Conservation (phyloP, 1,140 invertebrate genomes). For the Maniola jurtina region DNA sequence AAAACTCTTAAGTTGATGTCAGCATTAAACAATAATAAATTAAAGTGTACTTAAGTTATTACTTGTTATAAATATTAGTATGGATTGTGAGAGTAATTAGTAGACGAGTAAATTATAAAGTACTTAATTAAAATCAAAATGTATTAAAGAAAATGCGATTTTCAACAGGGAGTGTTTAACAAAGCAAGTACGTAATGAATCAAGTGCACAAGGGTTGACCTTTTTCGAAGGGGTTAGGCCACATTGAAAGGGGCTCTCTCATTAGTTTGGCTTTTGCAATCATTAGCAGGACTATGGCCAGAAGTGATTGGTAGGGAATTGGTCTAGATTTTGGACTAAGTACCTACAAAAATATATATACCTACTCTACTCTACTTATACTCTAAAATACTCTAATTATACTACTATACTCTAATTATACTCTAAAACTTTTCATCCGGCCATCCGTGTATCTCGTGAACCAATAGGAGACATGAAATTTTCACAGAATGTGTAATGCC, state of each 20-base stretch:
- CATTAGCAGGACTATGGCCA: conserved; percentile 40
- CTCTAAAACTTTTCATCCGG: no score
- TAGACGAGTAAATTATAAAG: no score
- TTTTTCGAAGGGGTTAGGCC: conserved; percentile 50
- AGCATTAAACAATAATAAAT: no score
- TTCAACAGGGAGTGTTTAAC: conserved; percentile 37
- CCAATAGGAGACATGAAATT: no score
- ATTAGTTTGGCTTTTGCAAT: conserved; percentile 49
- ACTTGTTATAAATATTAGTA: no score
- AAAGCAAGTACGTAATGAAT: conserved; percentile 57
- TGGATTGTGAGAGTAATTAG: no score
- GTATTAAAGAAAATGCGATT: conserved; percentile 37
- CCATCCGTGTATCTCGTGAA: no score
- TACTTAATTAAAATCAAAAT: conserved; percentile 16
- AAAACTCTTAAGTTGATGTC: no score
- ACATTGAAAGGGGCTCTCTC: conserved; percentile 57
- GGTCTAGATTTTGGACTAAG: not conserved
- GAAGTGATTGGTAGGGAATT: conserved; percentile 3
- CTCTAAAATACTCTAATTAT: no score
- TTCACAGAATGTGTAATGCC: no score
- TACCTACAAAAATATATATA: not conserved
- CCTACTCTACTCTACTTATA: not conserved
- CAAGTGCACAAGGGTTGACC: conserved; percentile 57
- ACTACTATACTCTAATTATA: no score
- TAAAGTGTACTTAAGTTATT: no score